These are phyloP conservation scores for Orbicella faveolata DNA, from an alignment of 64 coral and sea anemone species.

Conservation along the genomic window DNA sequence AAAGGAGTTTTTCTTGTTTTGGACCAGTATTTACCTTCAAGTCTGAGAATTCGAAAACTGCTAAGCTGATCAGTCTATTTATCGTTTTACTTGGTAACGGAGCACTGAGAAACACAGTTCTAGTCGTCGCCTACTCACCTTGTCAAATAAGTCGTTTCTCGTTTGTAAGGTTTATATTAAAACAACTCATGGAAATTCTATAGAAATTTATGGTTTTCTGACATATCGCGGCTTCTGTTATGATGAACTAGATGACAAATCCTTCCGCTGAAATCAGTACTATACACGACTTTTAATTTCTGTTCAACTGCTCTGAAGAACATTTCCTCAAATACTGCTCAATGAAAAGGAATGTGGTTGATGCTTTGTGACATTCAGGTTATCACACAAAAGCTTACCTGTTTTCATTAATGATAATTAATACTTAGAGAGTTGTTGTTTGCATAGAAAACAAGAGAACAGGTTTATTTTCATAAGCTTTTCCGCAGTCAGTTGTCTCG, in stretches of 20 bases:
- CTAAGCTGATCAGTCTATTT: conserved; percentile 6
- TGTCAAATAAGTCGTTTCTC: not conserved
- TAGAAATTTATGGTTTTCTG: too few species aligned
- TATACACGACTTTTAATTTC: too few species aligned
- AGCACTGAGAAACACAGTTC: not conserved
- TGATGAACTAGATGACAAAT: too few species aligned
- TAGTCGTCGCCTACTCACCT: not conserved
- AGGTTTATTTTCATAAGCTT: not conserved
- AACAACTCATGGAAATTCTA: too few species aligned
- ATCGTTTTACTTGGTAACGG: not conserved
- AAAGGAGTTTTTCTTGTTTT: not conserved
- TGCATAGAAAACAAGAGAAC: not conserved
- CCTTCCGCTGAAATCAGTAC: too few species aligned
- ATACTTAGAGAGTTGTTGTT: not conserved
- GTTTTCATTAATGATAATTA: not conserved
- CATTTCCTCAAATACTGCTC: too few species aligned
- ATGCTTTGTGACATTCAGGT: not conserved
- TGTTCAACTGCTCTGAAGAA: too few species aligned
- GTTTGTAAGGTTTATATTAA: too few species aligned
- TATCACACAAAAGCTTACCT: not conserved
- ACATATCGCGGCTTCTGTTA: too few species aligned
- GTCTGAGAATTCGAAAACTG: conserved; percentile 9
- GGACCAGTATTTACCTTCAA: conserved; percentile 7
- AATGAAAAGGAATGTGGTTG: not conserved
- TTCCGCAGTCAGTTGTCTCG: not conserved